Conservation (phyloP, 2,113 vertebrate genomes). For the Colius striatus region DNA sequence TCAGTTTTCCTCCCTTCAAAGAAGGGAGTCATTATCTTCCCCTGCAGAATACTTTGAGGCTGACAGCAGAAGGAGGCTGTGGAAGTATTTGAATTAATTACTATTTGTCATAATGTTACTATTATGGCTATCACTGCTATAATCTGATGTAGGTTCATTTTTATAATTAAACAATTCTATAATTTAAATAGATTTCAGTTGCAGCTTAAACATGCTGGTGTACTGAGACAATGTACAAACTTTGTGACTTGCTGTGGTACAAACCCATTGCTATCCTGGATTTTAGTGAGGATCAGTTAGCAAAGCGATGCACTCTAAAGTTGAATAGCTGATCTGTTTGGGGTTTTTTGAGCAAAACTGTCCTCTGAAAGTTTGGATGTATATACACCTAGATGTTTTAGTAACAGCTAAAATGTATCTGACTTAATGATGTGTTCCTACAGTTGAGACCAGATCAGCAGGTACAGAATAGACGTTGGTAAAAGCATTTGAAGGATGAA, state of each 20-base stretch:
- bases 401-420: not conserved
- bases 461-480: not conserved
- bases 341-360: not conserved
- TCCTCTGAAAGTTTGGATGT: slow-evolving; percentile 2
- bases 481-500: slow-evolving; percentile 17
- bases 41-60: not conserved
- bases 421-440: not conserved
- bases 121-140: not conserved
- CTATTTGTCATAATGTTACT: not conserved
- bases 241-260: not conserved
- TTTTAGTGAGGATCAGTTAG: not conserved
- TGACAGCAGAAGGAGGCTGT: not conserved
- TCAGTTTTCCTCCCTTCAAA: not conserved
- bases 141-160: not conserved
- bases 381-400: not conserved
- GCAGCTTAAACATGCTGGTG: not conserved
- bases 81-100: not conserved
- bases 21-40: not conserved
- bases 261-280: not conserved
- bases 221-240: not conserved
- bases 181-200: not conserved
- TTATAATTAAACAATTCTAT: not conserved
- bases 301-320: not conserved
- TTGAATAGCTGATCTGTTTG: not conserved
- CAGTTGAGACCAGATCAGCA: not conserved